These are phyloP conservation scores for Salminus brasiliensis DNA, from an alignment of 2,113 vertebrate species.

Conservation along the genomic window DNA sequence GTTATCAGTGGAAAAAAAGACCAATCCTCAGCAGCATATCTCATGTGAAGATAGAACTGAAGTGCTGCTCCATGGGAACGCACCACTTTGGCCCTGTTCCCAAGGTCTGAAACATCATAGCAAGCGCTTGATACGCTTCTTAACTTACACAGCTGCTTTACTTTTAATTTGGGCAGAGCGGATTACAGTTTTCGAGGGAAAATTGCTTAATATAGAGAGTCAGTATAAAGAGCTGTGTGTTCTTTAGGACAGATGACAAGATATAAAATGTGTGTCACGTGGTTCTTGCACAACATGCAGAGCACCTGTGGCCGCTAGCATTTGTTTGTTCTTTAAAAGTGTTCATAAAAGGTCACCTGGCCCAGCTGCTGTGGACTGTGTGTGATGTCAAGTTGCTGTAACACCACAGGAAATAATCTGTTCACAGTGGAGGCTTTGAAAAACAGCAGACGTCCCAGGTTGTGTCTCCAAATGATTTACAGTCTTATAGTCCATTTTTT, in stretches of 20 bases:
- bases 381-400: conserved; percentile 9
- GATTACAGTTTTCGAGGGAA: neutral
- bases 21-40: neutral
- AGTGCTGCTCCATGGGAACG: conserved; percentile 21
- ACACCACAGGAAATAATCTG: neutral
- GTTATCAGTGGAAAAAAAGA: conserved; percentile 1
- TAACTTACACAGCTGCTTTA: conserved; percentile 31
- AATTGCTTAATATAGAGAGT: neutral
- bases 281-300: neutral
- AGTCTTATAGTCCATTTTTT: neutral
- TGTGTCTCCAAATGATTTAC: neutral
- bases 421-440: neutral
- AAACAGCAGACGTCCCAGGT: too few relatives aligned
- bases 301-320: conserved; percentile 8
- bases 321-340: conserved; percentile 23
- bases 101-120: conserved; percentile 33
- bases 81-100: conserved; percentile 31
- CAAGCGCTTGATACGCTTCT: neutral
- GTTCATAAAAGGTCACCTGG: conserved; percentile 33
- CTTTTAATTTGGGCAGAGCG: neutral
- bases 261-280: conserved; percentile 18
- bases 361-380: conserved; percentile 8
- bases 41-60: conserved; percentile 44
- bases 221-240: neutral
- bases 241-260: neutral